Percentiles rank a stretch among this genome's conserved stretches.
These are phyloP conservation scores for Antheraea mylitta DNA, from an alignment of 1,140 invertebrate genomes.

Conservation along the genomic window DNA sequence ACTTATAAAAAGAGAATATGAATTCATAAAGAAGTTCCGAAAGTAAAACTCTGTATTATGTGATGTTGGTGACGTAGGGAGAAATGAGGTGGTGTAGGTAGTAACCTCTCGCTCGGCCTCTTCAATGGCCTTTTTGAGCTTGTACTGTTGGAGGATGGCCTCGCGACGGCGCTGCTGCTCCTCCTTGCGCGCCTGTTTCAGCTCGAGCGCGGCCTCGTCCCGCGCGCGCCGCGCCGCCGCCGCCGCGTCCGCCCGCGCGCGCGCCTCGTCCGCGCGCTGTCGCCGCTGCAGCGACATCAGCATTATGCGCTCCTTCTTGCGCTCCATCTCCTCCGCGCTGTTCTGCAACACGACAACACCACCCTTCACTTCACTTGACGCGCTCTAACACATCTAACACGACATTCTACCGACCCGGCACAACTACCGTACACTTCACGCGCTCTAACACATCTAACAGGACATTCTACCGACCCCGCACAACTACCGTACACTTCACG, in stretches of 20 bases:
- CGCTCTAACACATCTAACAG: too few relatives aligned
- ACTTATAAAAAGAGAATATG: too few relatives aligned
- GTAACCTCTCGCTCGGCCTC: constrained; percentile 93
- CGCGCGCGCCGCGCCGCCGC: constrained; percentile 87
- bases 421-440: too few relatives aligned
- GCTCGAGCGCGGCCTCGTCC: constrained; percentile 92
- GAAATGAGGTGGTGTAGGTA: too few relatives aligned
- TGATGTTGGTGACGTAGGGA: too few relatives aligned
- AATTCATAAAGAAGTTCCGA: too few relatives aligned
- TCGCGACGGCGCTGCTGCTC: constrained; percentile 93
- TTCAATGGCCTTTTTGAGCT: constrained; percentile 95
- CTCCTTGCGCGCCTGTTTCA: constrained; percentile 91
- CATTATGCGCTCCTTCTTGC: constrained; percentile 93
- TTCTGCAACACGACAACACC: constrained; percentile 74
- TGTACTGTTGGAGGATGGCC: constrained; percentile 95
- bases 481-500: too few relatives aligned
- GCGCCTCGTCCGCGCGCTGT: constrained; percentile 93
- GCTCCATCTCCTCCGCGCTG: constrained; percentile 92
- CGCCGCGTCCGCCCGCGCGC: constrained; percentile 91
- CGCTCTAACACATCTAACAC: too few relatives aligned
- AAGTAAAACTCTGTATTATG: too few relatives aligned
- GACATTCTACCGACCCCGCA: too few relatives aligned
- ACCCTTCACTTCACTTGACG: neutral
- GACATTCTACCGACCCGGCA: too few relatives aligned
- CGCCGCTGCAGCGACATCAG: constrained; percentile 91